Conservation (phyloP, 2,113 vertebrate species). For the Apodemus speciosus region DNA sequence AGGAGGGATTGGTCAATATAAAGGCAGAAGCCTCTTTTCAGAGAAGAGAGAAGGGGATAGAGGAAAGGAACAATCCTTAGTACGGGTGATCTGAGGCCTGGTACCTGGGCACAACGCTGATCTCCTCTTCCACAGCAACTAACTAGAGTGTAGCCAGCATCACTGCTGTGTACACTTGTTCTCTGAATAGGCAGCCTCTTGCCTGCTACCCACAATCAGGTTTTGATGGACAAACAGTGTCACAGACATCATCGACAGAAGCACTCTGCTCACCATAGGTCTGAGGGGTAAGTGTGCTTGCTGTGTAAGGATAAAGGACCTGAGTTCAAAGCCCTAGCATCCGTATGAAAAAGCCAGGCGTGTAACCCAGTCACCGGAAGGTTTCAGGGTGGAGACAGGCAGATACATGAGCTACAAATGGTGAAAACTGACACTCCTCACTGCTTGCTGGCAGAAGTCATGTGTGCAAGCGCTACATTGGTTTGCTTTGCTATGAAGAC, state of each 20-base stretch:
- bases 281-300: not conserved
- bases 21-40: not conserved
- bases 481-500: not conserved
- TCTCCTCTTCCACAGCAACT: not conserved
- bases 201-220: not conserved
- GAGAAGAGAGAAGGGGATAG: not conserved
- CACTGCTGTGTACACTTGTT: no score
- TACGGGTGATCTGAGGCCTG: not conserved
- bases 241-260: not conserved
- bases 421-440: not conserved
- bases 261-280: not conserved
- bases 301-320: not conserved
- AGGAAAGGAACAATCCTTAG: not conserved
- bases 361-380: not conserved
- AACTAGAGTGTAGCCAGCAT: not conserved
- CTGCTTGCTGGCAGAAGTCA: not conserved
- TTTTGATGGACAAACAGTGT: not conserved
- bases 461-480: not conserved
- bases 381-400: not conserved
- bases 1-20: not conserved
- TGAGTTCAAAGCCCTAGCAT: not conserved
- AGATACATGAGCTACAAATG: no score
- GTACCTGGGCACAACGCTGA: rapidly evolving
- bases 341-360: not conserved
- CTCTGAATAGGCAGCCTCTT: not conserved